Evolutionary conservation across 2,113 vertebrate genomes (phyloP).

Genomic region (Brachyhypopomus occidentalis): DNA sequence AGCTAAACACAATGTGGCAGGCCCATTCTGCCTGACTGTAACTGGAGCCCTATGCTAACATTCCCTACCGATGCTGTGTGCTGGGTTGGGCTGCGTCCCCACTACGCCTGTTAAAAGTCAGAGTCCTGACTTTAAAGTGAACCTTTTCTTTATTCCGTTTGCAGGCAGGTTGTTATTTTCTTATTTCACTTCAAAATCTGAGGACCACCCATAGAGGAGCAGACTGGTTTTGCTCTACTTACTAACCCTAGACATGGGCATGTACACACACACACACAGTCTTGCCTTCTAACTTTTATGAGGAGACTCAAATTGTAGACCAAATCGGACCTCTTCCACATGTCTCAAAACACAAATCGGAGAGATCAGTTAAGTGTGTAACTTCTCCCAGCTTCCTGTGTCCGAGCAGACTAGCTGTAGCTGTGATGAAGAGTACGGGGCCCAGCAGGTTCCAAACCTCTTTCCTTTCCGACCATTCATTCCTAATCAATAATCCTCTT

Average conservation of each 20-base stretch:
- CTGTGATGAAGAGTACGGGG: background rate
- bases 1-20: constrained; percentile 68
- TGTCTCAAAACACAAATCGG: background rate
- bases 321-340: constrained; percentile 33
- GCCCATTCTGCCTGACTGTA: constrained; percentile 22
- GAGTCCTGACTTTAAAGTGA: constrained; percentile 24
- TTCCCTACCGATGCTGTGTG: constrained; percentile 53
- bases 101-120: constrained; percentile 6
- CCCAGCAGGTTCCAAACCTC: background rate
- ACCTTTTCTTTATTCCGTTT: constrained; percentile 36
- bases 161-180: constrained; percentile 52
- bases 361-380: background rate
- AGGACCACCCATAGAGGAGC: constrained; percentile 63
- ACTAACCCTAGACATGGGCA: background rate
- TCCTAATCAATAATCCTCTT: background rate
- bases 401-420: background rate
- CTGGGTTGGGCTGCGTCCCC: constrained; percentile 7
- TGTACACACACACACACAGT: constrained; percentile 39
- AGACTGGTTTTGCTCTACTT: constrained; percentile 42
- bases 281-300: constrained; percentile 32
- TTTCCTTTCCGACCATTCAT: background rate
- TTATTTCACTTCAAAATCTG: constrained; percentile 61
- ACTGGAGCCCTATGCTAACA: constrained; percentile 55
- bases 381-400: background rate
- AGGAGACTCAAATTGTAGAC: background rate